Evolutionary conservation across 2,797 vertebrate species (phyloP).

Genomic region (Harpagifer antarcticus): DNA sequence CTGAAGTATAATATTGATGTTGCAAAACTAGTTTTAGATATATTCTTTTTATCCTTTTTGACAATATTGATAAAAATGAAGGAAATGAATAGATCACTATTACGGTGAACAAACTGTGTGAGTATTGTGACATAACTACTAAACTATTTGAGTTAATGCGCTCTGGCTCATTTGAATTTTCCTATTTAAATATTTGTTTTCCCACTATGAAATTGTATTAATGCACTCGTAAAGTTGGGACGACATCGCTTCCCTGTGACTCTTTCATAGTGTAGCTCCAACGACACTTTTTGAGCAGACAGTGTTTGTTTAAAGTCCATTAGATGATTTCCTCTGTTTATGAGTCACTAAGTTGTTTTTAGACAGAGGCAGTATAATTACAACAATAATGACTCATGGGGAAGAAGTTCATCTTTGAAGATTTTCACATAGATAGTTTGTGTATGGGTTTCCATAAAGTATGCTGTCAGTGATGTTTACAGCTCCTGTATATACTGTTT

Average conservation of each 20-base stretch:
- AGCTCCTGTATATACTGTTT: neutral
- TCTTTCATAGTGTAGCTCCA: too few relatives aligned
- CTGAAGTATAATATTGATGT: constrained; percentile 4
- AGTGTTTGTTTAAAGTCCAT: too few relatives aligned
- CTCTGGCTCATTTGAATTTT: too few relatives aligned
- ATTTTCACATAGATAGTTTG: neutral
- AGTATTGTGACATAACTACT: neutral
- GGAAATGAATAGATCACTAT: neutral
- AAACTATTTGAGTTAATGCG: neutral
- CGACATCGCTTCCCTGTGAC: too few relatives aligned
- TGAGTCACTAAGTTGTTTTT: neutral
- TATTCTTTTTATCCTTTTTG: neutral
- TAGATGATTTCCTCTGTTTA: neutral
- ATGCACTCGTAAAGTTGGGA: too few relatives aligned
- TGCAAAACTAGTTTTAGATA: constrained; percentile 1
- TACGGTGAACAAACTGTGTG: neutral
- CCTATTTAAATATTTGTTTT: too few relatives aligned
- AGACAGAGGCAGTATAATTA: neutral
- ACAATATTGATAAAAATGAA: neutral
- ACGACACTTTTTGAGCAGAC: too few relatives aligned
- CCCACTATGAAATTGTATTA: too few relatives aligned
- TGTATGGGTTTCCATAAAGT: neutral
- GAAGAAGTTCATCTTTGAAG: too few relatives aligned
- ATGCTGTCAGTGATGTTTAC: neutral
- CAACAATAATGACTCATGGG: neutral